Evolutionary conservation across 1,140 invertebrate species (phyloP).

Genomic region (Pseudomyrmex dendroicus): DNA sequence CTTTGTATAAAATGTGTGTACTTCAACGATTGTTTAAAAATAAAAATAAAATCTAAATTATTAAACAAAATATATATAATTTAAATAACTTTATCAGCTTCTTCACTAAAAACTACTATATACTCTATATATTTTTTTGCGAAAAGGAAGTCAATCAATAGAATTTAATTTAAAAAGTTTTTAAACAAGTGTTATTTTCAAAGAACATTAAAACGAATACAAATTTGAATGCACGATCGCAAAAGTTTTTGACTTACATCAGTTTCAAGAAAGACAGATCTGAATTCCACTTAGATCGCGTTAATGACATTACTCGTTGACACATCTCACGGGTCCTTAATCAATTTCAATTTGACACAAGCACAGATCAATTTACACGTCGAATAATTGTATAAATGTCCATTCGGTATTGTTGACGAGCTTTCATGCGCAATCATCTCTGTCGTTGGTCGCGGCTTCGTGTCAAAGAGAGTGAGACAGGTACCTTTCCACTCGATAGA

Average conservation of each 20-base stretch:
- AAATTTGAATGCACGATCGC: not conserved
- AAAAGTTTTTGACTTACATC: no score
- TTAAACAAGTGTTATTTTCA: no score
- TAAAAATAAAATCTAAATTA: no score
- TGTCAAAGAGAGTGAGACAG: not conserved
- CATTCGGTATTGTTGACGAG: slow-evolving; percentile 21
- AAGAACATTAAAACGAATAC: not conserved
- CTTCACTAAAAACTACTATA: no score
- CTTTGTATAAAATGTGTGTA: no score
- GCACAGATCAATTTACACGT: slow-evolving; percentile 7
- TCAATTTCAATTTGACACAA: slow-evolving; percentile 20
- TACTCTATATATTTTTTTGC: no score
- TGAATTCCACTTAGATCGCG: not conserved
- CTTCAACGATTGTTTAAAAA: no score
- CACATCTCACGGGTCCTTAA: not conserved
- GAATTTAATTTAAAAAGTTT: no score
- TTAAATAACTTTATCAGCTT: no score
- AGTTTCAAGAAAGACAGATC: not conserved
- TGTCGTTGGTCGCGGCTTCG: not conserved
- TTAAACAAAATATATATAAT: no score
- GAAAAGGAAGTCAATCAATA: no score
- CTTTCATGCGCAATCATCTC: not conserved
- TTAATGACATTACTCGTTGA: slow-evolving; percentile 10
- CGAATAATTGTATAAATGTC: slow-evolving; percentile 34
- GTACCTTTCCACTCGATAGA: slow-evolving; percentile 69